Conservation (phyloP, 2,113 vertebrate genomes). For the Hippocampus barbouri region DNA sequence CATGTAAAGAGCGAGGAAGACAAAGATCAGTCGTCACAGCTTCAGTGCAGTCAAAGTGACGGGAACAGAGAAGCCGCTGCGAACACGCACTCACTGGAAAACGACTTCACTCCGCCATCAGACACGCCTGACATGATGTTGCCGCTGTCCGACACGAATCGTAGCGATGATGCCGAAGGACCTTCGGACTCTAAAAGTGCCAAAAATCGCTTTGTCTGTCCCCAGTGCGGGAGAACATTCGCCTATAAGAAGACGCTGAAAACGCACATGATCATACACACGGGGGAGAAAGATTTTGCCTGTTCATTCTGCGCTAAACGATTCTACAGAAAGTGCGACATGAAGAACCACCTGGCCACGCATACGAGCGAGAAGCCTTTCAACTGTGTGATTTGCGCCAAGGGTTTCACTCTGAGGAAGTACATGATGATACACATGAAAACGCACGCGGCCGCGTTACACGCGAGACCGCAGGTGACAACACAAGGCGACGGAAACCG, state of each 20-base stretch:
- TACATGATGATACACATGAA: conserved; percentile 5
- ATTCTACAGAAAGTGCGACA: not conserved
- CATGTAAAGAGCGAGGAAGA: not conserved
- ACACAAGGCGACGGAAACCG: not conserved
- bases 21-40: not conserved
- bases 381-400: not conserved
- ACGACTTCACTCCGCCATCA: not conserved
- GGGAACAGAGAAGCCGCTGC: not conserved
- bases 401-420: not conserved
- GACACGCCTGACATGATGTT: not conserved
- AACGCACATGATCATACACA: not conserved
- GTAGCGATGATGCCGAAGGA: not conserved
- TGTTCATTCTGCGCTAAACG: not conserved
- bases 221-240: not conserved
- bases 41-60: not conserved
- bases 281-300: not conserved
- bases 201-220: not conserved
- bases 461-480: not conserved
- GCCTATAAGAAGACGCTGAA: not conserved
- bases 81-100: not conserved
- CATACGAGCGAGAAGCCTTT: conserved; percentile 5
- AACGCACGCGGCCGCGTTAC: not conserved
- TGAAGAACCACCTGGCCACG: not conserved
- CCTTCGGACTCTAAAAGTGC: not conserved
- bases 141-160: not conserved